Base-by-base conservation (phyloP, 2,113 vertebrate species). In the Eolophus roseicapilla region DNA sequence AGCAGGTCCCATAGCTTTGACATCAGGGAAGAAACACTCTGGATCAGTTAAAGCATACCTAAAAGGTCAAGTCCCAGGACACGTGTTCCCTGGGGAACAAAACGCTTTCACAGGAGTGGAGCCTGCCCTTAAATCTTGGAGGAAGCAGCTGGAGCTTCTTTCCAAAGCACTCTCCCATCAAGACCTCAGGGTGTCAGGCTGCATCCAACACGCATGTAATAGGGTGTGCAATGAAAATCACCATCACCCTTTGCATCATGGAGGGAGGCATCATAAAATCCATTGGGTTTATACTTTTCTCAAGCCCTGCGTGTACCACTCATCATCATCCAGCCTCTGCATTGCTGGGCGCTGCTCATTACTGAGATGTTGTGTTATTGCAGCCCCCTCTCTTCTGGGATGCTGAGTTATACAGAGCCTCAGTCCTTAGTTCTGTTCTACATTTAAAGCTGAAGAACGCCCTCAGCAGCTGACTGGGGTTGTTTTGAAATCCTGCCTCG, bases 401-500 rank as follows among this genome's bases (percentile, higher is more conserved):
- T 44, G 69, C 64, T 19, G 64, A 63, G 28, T 63, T 60, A 28
- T 27, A 37, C 4, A 2, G 64, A 39, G 62, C 65, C 35, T 44
- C 90, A 64, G 77, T 41, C 86, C 88, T 81, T 63, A 62, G 44
- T 64, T 75, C 67, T 53, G 20, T 41, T 69, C 53, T 44, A 20
- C 73, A 68, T 67, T 89, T 41, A 71, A 82, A 81, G 46, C 43
- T 57, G 82, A 78, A 35, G 53, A 69, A 25, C 12, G n/a, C 62
- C 60, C 83, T 50, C 10, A 79, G 63, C n/a, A 55, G 28, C 64
- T 21, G 68, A 62, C 70, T 82, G 1, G 2, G 85, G 77, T 53
- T 71, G 33, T 93, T 96, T 76, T 65, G 93, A 95, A 95, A 96
- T 96, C 62, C 76, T 87, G 85, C 95, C 95, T 65, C 18, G 0